Percentiles rank a stretch among this genome's conserved stretches.
phyloP scores from a whole-genome alignment of 2,113 vertebrate genomes.

The Podilymbus podiceps region DNA sequence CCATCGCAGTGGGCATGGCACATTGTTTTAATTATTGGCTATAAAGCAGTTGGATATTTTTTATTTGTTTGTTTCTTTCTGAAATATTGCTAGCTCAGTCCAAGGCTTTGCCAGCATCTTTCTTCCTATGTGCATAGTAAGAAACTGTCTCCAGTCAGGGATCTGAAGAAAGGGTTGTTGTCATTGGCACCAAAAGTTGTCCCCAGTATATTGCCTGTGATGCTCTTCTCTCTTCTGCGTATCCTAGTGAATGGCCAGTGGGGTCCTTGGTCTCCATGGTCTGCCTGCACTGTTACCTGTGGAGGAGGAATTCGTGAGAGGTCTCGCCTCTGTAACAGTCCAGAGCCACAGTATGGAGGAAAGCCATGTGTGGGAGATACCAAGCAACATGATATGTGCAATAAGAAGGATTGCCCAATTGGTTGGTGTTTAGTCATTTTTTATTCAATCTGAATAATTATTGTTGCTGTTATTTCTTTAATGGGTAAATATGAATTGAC shows the following conservation, averaged over 20 bases:
- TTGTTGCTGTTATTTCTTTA: background rate
- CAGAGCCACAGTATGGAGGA: slow-evolving; percentile 86
- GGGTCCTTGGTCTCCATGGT: slow-evolving; percentile 98
- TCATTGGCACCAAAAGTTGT: background rate
- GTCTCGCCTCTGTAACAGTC: slow-evolving; percentile 88
- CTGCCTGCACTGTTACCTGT: slow-evolving; percentile 88
- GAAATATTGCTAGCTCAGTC: background rate
- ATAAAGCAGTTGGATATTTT: background rate
- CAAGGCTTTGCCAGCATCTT: background rate
- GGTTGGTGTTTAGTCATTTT: slow-evolving; percentile 73
- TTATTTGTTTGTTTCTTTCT: background rate
- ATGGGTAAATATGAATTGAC: background rate
- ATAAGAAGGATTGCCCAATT: slow-evolving; percentile 84
- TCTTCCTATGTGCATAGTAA: background rate
- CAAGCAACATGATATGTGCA: slow-evolving; percentile 85
- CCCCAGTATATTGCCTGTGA: background rate
- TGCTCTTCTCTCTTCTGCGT: background rate
- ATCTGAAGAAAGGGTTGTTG: background rate
- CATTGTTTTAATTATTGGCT: background rate
- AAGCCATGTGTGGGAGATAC: slow-evolving; percentile 83
- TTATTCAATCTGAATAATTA: background rate
- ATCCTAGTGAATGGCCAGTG: slow-evolving; percentile 89
- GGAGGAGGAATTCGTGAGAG: slow-evolving; percentile 87
- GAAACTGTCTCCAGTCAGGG: background rate
- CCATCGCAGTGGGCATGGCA: background rate